Base-by-base conservation (phyloP, 1,140 invertebrate genomes). In the Chionoecetes opilio region DNA sequence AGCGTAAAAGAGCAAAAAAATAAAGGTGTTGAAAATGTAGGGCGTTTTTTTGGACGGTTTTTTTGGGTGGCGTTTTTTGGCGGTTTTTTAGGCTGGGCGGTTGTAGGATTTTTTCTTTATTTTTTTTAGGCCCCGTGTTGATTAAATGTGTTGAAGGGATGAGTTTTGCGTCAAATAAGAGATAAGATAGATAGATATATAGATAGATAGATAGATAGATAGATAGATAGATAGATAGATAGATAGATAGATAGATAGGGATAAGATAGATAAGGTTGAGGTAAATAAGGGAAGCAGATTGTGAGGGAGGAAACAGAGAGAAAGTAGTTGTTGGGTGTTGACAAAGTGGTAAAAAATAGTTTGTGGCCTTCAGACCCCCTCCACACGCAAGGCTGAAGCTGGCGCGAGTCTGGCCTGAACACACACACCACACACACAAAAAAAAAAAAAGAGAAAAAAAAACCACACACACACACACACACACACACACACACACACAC, bases 361-460 rank as follows among this genome's bases (percentile, higher is more conserved):
- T n/a, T n/a, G n/a, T n/a, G 63, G 63, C 63, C 63, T 75, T 75
- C 63, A 21, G 63, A 75, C 11, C 63, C 63, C 63, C 21, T 26
- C 6, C 63, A 75, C 63, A 75, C 63, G n/a, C 63, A 75, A 17
- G n/a, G 26, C 8, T 8, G 2, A 14, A 26, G 53, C 17, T 63
- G 53, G 53, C 26, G 9, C 21, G 53, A 26, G 9, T 5, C 41
- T 46, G 41, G 41, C 53, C 53, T 63, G 53, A 63, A 63, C 63
- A 75, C 63, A 75, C 63, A 75, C 63, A 75, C 63, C 63, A 75
- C 63, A 75, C 63, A 75, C 63, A 75, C 63, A 75, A n/a, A n/a
- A n/a, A n/a, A n/a, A n/a, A n/a, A n/a, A n/a, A n/a, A n/a, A n/a
- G n/a, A n/a, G n/a, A n/a, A n/a, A n/a, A n/a, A n/a, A n/a, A n/a